phyloP scores from a whole-genome alignment of 2,888 invertebrate species.

The Xanthostigma xanthostigma region DNA sequence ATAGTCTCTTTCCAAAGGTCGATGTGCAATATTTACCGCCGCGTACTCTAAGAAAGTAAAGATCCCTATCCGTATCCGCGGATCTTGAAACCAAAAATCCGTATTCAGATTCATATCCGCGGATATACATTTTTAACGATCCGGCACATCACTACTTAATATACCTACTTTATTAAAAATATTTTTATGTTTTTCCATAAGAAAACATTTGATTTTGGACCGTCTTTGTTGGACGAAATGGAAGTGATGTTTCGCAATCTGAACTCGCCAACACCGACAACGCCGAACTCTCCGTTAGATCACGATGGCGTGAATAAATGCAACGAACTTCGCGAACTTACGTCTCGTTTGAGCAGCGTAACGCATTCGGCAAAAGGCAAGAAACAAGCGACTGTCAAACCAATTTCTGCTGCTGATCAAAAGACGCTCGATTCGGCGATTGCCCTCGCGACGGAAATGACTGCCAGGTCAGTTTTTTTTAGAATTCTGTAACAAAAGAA shows the following conservation, averaged over 20 bases:
- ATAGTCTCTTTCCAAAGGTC: too few relatives aligned
- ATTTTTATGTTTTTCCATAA: conserved; percentile 6
- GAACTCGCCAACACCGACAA: conserved; percentile 24
- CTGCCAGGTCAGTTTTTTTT: conserved; percentile 44
- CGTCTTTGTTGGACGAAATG: conserved; percentile 81
- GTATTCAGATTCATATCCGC: too few relatives aligned
- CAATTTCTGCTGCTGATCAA: conserved; percentile 85
- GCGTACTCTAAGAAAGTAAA: too few relatives aligned
- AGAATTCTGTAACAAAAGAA: too few relatives aligned
- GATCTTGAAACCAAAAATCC: too few relatives aligned
- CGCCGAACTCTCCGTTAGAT: conserved; percentile 20
- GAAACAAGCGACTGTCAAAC: conserved; percentile 52
- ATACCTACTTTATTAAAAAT: too few relatives aligned
- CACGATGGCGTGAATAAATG: conserved; percentile 45
- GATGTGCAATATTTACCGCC: too few relatives aligned
- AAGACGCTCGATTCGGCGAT: conserved; percentile 85
- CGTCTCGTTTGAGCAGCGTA: conserved; percentile 30
- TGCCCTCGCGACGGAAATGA: conserved; percentile 83
- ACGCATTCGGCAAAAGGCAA: conserved; percentile 13
- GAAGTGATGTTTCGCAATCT: conserved; percentile 69
- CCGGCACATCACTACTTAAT: too few relatives aligned
- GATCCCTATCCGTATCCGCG: too few relatives aligned
- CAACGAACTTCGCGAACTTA: conserved; percentile 52
- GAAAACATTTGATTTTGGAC: conserved; percentile 54
- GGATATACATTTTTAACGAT: too few relatives aligned